Percentiles rank a stretch among this genome's conserved stretches.
phyloP scores from a whole-genome alignment of 2,797 vertebrate species.

The Lates japonicus region DNA sequence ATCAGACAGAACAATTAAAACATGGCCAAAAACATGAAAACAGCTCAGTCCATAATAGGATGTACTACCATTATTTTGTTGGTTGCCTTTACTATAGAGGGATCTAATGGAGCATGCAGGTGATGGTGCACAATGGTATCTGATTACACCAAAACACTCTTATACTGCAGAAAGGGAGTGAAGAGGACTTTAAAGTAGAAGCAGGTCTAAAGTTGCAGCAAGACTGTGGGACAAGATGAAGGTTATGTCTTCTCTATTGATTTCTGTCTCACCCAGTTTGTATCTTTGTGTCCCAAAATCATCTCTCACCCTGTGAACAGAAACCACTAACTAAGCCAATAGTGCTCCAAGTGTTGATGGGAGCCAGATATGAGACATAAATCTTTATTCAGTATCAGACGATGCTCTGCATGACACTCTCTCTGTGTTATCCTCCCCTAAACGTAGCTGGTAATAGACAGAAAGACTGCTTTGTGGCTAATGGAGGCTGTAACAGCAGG shows the following conservation, averaged over 20 bases:
- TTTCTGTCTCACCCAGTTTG: neutral
- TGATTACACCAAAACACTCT: too few relatives aligned
- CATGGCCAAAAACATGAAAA: too few relatives aligned
- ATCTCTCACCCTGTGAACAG: neutral
- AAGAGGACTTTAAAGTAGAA: neutral
- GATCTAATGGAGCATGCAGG: too few relatives aligned
- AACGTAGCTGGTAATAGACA: neutral
- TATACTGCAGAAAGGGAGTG: too few relatives aligned
- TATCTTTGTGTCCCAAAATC: neutral
- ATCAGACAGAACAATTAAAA: too few relatives aligned
- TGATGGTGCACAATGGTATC: too few relatives aligned
- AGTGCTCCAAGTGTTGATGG: neutral
- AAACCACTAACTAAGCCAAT: neutral
- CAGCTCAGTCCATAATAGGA: too few relatives aligned
- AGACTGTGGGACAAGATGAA: neutral
- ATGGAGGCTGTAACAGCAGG: neutral
- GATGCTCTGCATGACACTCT: neutral
- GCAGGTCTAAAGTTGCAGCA: neutral
- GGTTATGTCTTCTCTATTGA: too few relatives aligned
- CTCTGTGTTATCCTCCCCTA: neutral
- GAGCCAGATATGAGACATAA: neutral
- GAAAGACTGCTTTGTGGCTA: neutral
- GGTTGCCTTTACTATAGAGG: too few relatives aligned
- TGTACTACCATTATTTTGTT: too few relatives aligned
- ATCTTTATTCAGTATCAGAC: conserved; percentile 15